Evolutionary conservation across 2,888 invertebrate genomes (phyloP).

Genomic region (Chloromyia formosa): DNA sequence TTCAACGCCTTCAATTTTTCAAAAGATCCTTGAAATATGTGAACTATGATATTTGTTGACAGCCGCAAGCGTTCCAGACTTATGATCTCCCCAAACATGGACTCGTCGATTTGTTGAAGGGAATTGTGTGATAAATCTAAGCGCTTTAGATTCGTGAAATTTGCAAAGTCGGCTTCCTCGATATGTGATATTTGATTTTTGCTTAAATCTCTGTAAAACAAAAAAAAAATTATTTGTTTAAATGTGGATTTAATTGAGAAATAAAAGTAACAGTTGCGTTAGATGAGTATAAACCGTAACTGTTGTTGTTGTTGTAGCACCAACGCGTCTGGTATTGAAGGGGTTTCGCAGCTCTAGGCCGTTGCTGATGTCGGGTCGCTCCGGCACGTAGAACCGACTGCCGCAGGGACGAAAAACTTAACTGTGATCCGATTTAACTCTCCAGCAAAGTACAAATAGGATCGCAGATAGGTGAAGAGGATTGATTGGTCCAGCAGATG

Average conservation of each 20-base stretch:
- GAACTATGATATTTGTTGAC: slow-evolving; percentile 76
- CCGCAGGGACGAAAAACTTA: too few species aligned
- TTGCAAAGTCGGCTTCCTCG: slow-evolving; percentile 78
- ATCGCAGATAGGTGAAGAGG: too few species aligned
- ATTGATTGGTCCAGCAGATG: too few species aligned
- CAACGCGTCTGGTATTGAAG: too few species aligned
- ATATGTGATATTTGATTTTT: slow-evolving; percentile 79
- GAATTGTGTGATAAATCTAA: slow-evolving; percentile 77
- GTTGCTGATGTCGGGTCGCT: too few species aligned
- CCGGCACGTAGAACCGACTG: too few species aligned
- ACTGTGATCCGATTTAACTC: too few species aligned
- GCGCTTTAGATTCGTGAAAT: slow-evolving; percentile 75
- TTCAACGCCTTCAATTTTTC: slow-evolving; percentile 73
- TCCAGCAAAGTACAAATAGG: too few species aligned
- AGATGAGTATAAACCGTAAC: background rate
- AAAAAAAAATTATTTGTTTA: slow-evolving; percentile 11
- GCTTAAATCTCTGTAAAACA: slow-evolving; percentile 75
- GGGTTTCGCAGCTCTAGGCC: too few species aligned
- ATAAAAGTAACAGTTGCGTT: too few species aligned
- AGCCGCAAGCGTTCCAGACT: slow-evolving; percentile 76
- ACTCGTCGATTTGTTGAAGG: slow-evolving; percentile 73
- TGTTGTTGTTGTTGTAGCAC: too few species aligned
- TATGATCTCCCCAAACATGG: slow-evolving; percentile 74
- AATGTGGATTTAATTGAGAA: background rate
- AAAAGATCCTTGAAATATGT: slow-evolving; percentile 77